These are phyloP conservation scores for Leptoclinus maculatus DNA, from an alignment of 2,797 vertebrate genomes.

Conservation along the genomic window DNA sequence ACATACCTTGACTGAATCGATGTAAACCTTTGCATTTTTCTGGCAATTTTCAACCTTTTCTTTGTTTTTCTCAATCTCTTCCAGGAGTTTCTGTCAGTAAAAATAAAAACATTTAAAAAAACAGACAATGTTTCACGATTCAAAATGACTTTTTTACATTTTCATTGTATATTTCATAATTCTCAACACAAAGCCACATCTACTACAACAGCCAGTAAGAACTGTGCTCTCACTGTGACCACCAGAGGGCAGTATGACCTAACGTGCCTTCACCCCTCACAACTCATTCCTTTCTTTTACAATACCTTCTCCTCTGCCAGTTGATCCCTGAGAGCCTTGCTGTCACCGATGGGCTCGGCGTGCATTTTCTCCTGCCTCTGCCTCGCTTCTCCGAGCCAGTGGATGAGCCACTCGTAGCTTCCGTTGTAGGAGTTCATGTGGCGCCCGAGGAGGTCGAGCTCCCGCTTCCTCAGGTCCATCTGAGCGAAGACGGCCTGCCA, in stretches of 20 bases:
- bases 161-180: background rate
- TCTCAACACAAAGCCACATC: background rate
- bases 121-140: background rate
- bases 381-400: slow-evolving; percentile 88
- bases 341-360: slow-evolving; percentile 82
- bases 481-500: slow-evolving; percentile 91
- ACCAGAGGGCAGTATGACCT: slow-evolving; percentile 19
- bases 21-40: slow-evolving; percentile 92
- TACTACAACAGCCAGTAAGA: background rate
- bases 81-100: slow-evolving; percentile 87
- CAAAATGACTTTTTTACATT: background rate
- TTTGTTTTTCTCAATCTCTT: slow-evolving; percentile 90
- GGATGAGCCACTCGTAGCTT: slow-evolving; percentile 86
- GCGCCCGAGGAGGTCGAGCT: slow-evolving; percentile 90
- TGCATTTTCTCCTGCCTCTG: slow-evolving; percentile 90
- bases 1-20: slow-evolving; percentile 93
- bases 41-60: slow-evolving; percentile 93
- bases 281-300: background rate
- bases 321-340: slow-evolving; percentile 85
- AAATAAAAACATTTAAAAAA: slow-evolving; percentile 1
- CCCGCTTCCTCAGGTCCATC: slow-evolving; percentile 87
- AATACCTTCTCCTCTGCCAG: slow-evolving; percentile 91
- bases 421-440: slow-evolving; percentile 88
- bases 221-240: background rate
- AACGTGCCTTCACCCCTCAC: background rate